Evolutionary conservation across 2,888 invertebrate species (phyloP).

Genomic region (Charanyca ferruginea): DNA sequence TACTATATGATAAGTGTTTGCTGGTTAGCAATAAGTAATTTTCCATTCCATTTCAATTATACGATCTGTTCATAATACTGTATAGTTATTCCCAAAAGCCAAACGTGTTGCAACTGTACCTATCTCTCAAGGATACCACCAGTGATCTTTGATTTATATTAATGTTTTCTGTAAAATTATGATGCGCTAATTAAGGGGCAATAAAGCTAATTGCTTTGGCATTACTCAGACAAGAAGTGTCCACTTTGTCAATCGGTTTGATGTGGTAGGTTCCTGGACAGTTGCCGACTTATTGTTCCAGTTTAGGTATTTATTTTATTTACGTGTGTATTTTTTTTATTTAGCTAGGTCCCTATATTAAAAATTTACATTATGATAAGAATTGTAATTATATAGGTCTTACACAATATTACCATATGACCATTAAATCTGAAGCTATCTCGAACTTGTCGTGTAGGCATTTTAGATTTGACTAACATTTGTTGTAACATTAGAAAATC

Average conservation of each 20-base stretch:
- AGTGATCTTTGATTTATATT: conserved; percentile 37
- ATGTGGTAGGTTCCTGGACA: conserved; percentile 24
- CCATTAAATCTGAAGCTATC: neutral
- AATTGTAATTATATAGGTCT: too few relatives aligned
- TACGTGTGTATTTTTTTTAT: too few relatives aligned
- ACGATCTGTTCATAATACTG: conserved; percentile 31
- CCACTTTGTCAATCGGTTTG: conserved; percentile 34
- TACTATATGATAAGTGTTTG: too few relatives aligned
- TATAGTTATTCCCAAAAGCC: conserved; percentile 33
- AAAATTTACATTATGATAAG: too few relatives aligned
- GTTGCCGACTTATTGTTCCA: neutral
- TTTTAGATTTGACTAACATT: neutral
- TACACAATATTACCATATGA: neutral
- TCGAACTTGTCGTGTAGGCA: neutral
- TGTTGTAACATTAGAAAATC: neutral
- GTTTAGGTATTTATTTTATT: neutral
- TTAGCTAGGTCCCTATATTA: too few relatives aligned
- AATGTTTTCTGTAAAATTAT: conserved; percentile 39
- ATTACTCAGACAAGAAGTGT: conserved; percentile 32
- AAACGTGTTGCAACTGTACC: conserved; percentile 13
- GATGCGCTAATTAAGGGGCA: conserved; percentile 33
- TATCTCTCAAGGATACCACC: conserved; percentile 26
- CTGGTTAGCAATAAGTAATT: too few relatives aligned
- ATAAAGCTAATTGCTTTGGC: conserved; percentile 56
- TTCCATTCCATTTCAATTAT: conserved; percentile 36